Percentiles rank a stretch among this genome's conserved stretches.
Evolutionary conservation across 2,113 vertebrate species (phyloP).

Genomic region (Mirounga angustirostris): DNA sequence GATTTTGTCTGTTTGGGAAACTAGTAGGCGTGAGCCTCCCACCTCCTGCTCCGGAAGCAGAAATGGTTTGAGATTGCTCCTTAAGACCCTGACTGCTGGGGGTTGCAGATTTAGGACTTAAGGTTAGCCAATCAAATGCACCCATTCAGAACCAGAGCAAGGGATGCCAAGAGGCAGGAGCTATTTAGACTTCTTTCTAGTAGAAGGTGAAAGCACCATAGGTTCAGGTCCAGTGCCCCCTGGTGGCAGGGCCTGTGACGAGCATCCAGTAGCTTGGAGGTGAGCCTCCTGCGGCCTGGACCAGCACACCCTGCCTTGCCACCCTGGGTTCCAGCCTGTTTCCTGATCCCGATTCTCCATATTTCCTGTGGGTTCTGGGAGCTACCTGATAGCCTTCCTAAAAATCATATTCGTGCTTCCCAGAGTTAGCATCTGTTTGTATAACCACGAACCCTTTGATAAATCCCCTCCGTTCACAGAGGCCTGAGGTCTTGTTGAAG

Average conservation of each 20-base stretch:
- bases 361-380: neutral
- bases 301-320: neutral
- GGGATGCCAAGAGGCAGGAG: neutral
- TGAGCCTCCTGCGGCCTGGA: neutral
- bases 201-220: fast-evolving
- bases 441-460: neutral
- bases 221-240: neutral
- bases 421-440: neutral
- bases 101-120: neutral
- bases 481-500: neutral
- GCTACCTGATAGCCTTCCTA: neutral
- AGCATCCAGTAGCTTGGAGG: fast-evolving
- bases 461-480: neutral
- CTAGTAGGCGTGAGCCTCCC: neutral
- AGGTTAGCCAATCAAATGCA: neutral
- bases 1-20: neutral
- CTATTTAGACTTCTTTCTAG: neutral
- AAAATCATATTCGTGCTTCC: neutral
- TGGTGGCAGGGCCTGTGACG: fast-evolving
- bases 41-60: neutral
- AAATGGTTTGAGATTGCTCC: neutral
- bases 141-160: neutral
- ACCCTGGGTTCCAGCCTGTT: neutral
- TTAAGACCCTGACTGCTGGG: neutral
- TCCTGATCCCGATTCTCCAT: neutral